Percentiles rank a stretch among this genome's conserved stretches.
Evolutionary conservation across 1,140 invertebrate genomes (phyloP).

Genomic region (Ridgeia piscesae): DNA sequence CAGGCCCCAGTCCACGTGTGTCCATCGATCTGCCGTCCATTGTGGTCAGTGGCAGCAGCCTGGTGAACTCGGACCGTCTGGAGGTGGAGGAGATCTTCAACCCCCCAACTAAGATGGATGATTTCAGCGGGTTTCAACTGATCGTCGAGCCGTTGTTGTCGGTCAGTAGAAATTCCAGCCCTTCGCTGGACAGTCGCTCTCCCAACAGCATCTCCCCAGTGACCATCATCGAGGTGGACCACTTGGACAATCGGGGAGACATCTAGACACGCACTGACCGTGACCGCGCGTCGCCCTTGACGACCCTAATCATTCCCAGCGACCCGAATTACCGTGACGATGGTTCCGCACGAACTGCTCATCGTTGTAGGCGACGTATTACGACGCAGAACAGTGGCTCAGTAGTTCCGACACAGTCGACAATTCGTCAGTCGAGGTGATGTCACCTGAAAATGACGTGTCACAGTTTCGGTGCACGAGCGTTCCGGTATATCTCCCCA

Average conservation of each 20-base stretch:
- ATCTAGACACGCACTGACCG: neutral
- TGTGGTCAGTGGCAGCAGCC: neutral
- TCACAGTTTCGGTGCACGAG: neutral
- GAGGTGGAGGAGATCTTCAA: neutral
- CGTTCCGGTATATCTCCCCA: neutral
- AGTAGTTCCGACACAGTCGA: neutral
- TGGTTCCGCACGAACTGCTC: neutral
- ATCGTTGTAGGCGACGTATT: neutral
- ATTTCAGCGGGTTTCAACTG: neutral
- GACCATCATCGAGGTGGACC: neutral
- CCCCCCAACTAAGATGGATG: neutral
- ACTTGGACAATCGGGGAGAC: neutral
- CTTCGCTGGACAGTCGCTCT: neutral
- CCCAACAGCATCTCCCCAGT: slow-evolving; percentile 44
- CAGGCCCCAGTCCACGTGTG: too few relatives aligned
- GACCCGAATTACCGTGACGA: neutral
- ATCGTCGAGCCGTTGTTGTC: neutral
- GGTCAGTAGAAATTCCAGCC: neutral
- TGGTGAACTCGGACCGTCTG: neutral
- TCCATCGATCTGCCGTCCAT: neutral
- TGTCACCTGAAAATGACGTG: neutral
- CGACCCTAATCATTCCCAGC: neutral
- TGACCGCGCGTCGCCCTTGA: neutral
- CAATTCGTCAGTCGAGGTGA: too few relatives aligned
- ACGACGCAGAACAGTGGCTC: neutral